A percentile compares a stretch with the other conserved stretches of the same genome.
Conservation (phyloP, 2,797 vertebrate genomes). For the Microctenopoma lineatum region DNA sequence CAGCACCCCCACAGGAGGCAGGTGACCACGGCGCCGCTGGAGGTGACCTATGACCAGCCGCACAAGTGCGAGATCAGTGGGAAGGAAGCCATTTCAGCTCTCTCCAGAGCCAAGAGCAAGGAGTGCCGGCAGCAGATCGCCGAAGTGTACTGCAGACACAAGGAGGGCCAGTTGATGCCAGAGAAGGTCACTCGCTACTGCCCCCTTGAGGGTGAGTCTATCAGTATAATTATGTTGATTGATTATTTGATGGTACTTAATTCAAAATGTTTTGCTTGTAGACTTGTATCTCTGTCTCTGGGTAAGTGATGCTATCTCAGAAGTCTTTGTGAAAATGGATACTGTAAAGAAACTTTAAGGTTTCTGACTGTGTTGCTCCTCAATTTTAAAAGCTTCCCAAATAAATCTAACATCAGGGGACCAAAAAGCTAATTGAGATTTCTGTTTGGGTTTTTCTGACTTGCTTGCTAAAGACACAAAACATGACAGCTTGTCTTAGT, state of each 20-base stretch:
- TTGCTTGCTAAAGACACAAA: conserved; percentile 13
- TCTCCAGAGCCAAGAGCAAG: conserved; percentile 91
- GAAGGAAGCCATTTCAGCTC: conserved; percentile 95
- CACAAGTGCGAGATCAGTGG: conserved; percentile 94
- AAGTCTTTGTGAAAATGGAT: not conserved
- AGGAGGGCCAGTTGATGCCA: conserved; percentile 92
- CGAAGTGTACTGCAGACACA: conserved; percentile 93
- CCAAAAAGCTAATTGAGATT: not conserved
- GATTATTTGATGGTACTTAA: conserved; percentile 41
- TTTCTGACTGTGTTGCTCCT: not conserved
- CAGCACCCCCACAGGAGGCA: conserved; percentile 77
- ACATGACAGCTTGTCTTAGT: conserved; percentile 20
- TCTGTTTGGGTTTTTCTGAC: not conserved
- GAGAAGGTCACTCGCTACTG: conserved; percentile 93
- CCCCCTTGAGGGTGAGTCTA: conserved; percentile 85
- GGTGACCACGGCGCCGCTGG: conserved; percentile 74
- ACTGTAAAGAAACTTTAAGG: not conserved
- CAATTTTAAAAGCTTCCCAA: not conserved
- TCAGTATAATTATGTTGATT: conserved; percentile 17
- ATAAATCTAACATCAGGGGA: conserved; percentile 1
- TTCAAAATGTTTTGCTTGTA: conserved; percentile 21
- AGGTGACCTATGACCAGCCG: conserved; percentile 87
- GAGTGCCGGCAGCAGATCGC: conserved; percentile 94
- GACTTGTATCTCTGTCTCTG: not conserved
- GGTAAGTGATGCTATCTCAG: conserved; percentile 1